These are phyloP conservation scores for Carabus problematicus DNA, from an alignment of 2,888 invertebrate genomes.

Conservation along the genomic window DNA sequence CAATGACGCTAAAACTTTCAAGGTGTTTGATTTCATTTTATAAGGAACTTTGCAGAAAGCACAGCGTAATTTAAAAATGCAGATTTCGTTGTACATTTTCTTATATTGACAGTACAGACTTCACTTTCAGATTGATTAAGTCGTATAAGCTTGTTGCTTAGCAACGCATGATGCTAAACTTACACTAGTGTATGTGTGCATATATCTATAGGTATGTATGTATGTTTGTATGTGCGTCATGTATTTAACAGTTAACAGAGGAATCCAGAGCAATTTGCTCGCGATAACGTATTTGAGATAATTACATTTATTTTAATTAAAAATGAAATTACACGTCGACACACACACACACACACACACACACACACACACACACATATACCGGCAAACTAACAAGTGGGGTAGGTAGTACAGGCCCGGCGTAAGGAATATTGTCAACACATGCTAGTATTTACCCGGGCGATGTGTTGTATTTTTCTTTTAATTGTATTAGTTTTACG, in stretches of 20 bases:
- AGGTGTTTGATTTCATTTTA: too few relatives aligned
- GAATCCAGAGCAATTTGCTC: slow-evolving; percentile 35
- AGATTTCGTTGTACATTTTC: too few relatives aligned
- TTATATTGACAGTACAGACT: too few relatives aligned
- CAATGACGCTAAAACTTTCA: too few relatives aligned
- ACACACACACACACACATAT: too few relatives aligned
- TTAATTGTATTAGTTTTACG: slow-evolving; percentile 39
- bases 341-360: too few relatives aligned
- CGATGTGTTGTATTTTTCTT: slow-evolving; percentile 18
- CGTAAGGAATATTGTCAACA: slow-evolving; percentile 6
- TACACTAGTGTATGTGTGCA: not conserved
- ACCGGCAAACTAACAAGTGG: not conserved
- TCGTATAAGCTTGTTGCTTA: too few relatives aligned
- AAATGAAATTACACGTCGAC: slow-evolving; percentile 36
- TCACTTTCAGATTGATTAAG: too few relatives aligned
- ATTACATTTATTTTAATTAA: slow-evolving; percentile 42
- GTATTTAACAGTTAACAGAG: slow-evolving; percentile 37
- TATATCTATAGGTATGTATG: slow-evolving; percentile 32
- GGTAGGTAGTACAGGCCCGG: not conserved
- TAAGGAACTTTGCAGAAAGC: too few relatives aligned
- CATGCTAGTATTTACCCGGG: slow-evolving; percentile 5
- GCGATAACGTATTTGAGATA: slow-evolving; percentile 33
- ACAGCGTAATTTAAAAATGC: too few relatives aligned
- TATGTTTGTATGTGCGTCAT: slow-evolving; percentile 30
- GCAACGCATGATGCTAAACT: too few relatives aligned